These are phyloP conservation scores for Eucera pruinosa DNA, from an alignment of 2,888 invertebrate genomes.

Conservation along the genomic window DNA sequence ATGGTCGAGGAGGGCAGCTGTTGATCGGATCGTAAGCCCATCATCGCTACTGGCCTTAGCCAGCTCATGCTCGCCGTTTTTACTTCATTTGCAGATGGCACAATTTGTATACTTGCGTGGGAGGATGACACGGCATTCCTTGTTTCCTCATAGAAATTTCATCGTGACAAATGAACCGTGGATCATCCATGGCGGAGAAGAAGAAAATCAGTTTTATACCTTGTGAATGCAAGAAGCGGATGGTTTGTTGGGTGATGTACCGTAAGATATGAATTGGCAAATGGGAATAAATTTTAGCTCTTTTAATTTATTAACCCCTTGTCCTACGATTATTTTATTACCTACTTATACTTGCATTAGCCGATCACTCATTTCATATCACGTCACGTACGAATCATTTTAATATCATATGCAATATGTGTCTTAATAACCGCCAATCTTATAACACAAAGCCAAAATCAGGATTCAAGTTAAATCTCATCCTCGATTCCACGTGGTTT, in stretches of 20 bases:
- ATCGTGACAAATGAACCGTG: slow-evolving; percentile 28
- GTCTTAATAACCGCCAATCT: too few relatives aligned
- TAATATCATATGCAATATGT: too few relatives aligned
- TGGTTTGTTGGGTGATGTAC: neutral
- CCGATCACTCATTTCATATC: too few relatives aligned
- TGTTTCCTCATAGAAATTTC: slow-evolving; percentile 34
- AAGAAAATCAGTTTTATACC: neutral
- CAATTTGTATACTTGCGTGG: slow-evolving; percentile 58
- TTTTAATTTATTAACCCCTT: too few relatives aligned
- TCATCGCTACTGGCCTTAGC: slow-evolving; percentile 62
- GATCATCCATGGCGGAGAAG: neutral
- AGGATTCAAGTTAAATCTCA: too few relatives aligned
- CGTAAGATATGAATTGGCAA: too few relatives aligned
- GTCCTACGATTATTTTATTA: too few relatives aligned
- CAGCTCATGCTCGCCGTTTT: slow-evolving; percentile 69
- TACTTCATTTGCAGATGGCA: slow-evolving; percentile 74
- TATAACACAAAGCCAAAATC: too few relatives aligned
- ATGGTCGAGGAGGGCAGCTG: slow-evolving; percentile 79
- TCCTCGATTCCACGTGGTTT: too few relatives aligned
- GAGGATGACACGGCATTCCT: slow-evolving; percentile 64
- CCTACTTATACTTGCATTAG: too few relatives aligned
- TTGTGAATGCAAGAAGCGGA: neutral
- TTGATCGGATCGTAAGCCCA: slow-evolving; percentile 75
- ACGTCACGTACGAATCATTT: too few relatives aligned
- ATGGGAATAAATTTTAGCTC: too few relatives aligned